Percentiles rank a stretch among this genome's conserved stretches.
Conservation (phyloP, 2,113 vertebrate genomes). For the Alethe castanea region DNA sequence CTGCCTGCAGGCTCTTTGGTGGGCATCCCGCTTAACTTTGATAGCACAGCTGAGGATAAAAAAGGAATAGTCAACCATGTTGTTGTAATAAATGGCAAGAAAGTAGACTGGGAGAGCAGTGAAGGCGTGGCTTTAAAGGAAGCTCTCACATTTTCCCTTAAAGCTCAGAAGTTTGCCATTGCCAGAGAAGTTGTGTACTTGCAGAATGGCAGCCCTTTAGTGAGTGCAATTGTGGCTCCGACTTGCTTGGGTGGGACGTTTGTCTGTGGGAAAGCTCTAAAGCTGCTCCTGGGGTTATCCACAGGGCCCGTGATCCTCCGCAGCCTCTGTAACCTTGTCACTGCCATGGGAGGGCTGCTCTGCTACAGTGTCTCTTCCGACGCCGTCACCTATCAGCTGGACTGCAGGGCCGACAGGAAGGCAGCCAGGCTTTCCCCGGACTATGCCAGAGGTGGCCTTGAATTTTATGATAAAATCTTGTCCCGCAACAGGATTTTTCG, state of each 20-base stretch:
- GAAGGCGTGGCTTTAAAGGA: slow-evolving; percentile 76
- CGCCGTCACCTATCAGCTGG: slow-evolving; percentile 77
- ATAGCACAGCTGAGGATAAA: slow-evolving; percentile 66
- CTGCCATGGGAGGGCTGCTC: slow-evolving; percentile 71
- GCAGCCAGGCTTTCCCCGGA: slow-evolving; percentile 78
- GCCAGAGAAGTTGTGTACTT: slow-evolving; percentile 84
- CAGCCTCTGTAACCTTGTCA: slow-evolving; percentile 70
- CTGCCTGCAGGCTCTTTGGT: slow-evolving; percentile 82
- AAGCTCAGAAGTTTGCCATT: slow-evolving; percentile 88
- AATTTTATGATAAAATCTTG: slow-evolving; percentile 92
- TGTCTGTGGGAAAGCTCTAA: slow-evolving; percentile 74
- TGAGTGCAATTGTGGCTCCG: slow-evolving; percentile 78
- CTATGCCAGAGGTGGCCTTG: slow-evolving; percentile 85
- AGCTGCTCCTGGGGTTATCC: slow-evolving; percentile 82
- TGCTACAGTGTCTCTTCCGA: slow-evolving; percentile 78
- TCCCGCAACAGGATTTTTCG: slow-evolving; percentile 82
- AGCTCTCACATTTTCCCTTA: slow-evolving; percentile 78
- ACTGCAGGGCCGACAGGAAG: slow-evolving; percentile 79
- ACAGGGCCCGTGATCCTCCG: slow-evolving; percentile 70
- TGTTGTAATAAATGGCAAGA: slow-evolving; percentile 79
- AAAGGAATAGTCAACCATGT: slow-evolving; percentile 74
- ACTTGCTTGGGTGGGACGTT: slow-evolving; percentile 81
- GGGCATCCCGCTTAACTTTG: slow-evolving; percentile 88
- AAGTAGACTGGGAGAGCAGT: slow-evolving; percentile 81
- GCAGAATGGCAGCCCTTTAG: slow-evolving; percentile 68